Base-by-base conservation (phyloP, 2,797 vertebrate species). In the Tamandua tetradactyla region DNA sequence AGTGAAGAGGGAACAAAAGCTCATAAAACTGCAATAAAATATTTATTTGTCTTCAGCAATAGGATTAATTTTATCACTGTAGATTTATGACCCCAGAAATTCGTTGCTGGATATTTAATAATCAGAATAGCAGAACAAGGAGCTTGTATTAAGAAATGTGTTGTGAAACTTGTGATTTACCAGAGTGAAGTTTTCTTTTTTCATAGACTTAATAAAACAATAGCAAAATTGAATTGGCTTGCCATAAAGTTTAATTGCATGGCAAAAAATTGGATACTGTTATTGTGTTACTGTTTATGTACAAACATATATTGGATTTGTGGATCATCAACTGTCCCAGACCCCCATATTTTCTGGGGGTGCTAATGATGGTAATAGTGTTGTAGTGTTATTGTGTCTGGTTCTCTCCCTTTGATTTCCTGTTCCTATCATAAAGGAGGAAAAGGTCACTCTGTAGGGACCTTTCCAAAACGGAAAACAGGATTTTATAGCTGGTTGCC, bases 21-120 rank as follows among this genome's bases (percentile, higher is more conserved):
- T 98, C 98, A 98, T 98, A 98, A 98, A 98, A 97, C 87, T 96
- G 96, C 95, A 98, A 98, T 98, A 98, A 98, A 98, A 98, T 98
- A 98, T 98, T 98, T 98, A 98, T 98, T 98, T 98, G 96, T 98
- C 92, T 98, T 98, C 98, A 97, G 96, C 90, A 97, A 97, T 97
- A 97, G 92, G 97, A 98, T 98, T 98, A 98, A 98, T 98, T 98
- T 98, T 98, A 98, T 98, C 98, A 97, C 92, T 95, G 88, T 97
- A 97, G 98, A 98, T 98, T 98, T 98, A 98, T 98, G 97, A 98
- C 91, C 92, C 90, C 95, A 96, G 96, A 98, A 98, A 96, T 97
- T 97, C 81, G 95, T 98, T 98, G 92, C 95, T 98, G 94, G 97
- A 98, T 98, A 98, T 98, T 98, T 98, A 98, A 98, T 98, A 98